Evolutionary conservation across 2,888 invertebrate species (phyloP), one percentile per base, ranked within the genome.

Genomic region (Conus canariensis): DNA sequence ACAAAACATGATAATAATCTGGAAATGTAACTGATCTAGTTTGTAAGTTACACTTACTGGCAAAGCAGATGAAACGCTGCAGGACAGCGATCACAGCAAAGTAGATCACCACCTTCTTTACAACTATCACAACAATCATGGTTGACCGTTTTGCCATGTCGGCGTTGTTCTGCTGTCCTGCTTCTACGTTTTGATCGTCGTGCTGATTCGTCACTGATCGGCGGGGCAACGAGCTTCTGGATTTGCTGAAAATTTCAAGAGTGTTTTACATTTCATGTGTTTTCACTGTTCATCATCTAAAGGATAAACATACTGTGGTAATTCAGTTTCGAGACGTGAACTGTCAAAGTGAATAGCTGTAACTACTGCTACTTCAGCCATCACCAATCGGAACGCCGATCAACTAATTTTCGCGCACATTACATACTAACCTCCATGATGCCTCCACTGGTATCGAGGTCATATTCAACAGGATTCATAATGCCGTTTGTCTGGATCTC

Each of bases 31-130:
- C 4, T 45, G 45, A 45, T 4, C 4, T 45, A 45, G 45, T 45
- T 45, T 4, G 3, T 4, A 45, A 45, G 45, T 45, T 87, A 70
- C 30, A 95, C 96, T 97, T 97, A 99, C 99, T 99, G 98, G 97
- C 99, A 99, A 94, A 98, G 97, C 91, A 99, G 97, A 97, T 99
- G 99, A 96, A 99, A 99, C 92, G 99, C 98, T 64, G 98, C 98
- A 0, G 99, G 99, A 95, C 99, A 99, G 92, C 98, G 98, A 96
- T 99, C 99, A 96, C 99, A 99, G 96, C 99, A 99, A 91, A 99
- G 97, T 74, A 99, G 97, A 96, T 99, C 98, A 5, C 99, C 99
- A 67, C 99, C 99, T 97, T 99, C 99, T 89, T 98, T 97, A 96
- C 99, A 99, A 90, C 98, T 98, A 97, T 99, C 99, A 96, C 99